Base-by-base conservation (phyloP, 2,113 vertebrate species). In the Pristiophorus japonicus region DNA sequence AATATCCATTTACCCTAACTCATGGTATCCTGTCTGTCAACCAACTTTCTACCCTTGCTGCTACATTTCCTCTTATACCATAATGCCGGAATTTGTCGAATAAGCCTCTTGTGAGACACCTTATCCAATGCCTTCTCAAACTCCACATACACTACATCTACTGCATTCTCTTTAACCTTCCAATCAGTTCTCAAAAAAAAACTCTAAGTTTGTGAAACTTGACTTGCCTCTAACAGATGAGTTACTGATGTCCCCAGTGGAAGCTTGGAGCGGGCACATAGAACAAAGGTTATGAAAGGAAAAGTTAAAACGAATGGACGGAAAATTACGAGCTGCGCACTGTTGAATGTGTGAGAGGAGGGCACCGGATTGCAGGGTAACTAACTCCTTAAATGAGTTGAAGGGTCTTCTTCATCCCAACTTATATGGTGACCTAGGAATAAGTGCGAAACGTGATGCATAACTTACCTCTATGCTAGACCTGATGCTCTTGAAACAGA, bases 401-500 rank as follows among this genome's bases (percentile, higher is more conserved):
- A 84, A 88, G 8, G 6, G 27, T 22, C 85, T 88, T 88, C 47
- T 88, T 88, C 47, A 47, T 34, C 7, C 34, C 55, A 62, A 38
- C 16, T 0, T n/a, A 8, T 16, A 4, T 14, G 34, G 11, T n/a
- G 12, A 14, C 16, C 78, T 16, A 1, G 27, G 42, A 66, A 42
- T 94, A 38, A 0, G 38, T 45, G 20, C 1, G 27, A 47, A 20
- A 47, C 30, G 0, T 70, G 65, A 70, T 47, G 63, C 93, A 70
- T 51, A 93, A 70, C 70, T 94, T 97, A 99, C 99, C 99, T 98
- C 97, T 94, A 99, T 98, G 96, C 81, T 97, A 51, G 99, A 99
- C 96, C 98, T 99, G 97, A 99, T 97, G 96, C 99, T 99, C 95
- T 93, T 97, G 97, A 99, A 99, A 96, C 96, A 97, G 97, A 99